phyloP scores from a whole-genome alignment of 2,797 vertebrate species.

The Anomalospiza imberbis region DNA sequence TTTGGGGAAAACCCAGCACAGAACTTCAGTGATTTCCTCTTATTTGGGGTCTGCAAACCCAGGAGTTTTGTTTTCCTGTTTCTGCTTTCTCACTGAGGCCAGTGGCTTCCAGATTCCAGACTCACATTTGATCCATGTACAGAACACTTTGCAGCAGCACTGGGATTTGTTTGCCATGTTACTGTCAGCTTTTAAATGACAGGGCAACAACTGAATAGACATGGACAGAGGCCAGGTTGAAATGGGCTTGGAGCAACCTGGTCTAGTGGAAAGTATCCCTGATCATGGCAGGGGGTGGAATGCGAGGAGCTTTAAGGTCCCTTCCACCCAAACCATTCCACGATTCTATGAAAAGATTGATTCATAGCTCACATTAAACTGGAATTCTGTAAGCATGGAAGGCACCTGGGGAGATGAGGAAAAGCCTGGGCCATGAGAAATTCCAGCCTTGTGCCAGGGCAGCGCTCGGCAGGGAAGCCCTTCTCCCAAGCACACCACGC shows the following conservation, averaged over 20 bases:
- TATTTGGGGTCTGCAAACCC: neutral
- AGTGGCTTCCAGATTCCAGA: neutral
- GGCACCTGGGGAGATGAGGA: neutral
- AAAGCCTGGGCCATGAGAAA: neutral
- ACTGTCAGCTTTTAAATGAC: neutral
- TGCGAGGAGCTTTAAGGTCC: neutral
- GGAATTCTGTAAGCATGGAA: neutral
- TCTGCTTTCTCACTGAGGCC: neutral
- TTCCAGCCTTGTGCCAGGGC: neutral
- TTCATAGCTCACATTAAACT: neutral
- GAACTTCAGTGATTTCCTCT: neutral
- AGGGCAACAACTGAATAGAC: neutral
- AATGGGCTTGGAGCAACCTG: neutral
- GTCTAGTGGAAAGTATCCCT: neutral
- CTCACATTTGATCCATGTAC: neutral
- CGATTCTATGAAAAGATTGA: neutral
- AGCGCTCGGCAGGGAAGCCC: neutral
- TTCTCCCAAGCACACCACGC: neutral
- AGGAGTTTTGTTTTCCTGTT: neutral
- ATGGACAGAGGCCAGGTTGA: neutral
- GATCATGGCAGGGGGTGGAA: neutral
- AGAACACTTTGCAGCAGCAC: neutral
- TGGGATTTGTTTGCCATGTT: neutral
- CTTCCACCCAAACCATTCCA: neutral
- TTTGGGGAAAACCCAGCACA: neutral